A percentile compares a stretch with the other conserved stretches of the same genome.
Conservation (phyloP, 2,113 vertebrate species). For the Aphyosemion australe region DNA sequence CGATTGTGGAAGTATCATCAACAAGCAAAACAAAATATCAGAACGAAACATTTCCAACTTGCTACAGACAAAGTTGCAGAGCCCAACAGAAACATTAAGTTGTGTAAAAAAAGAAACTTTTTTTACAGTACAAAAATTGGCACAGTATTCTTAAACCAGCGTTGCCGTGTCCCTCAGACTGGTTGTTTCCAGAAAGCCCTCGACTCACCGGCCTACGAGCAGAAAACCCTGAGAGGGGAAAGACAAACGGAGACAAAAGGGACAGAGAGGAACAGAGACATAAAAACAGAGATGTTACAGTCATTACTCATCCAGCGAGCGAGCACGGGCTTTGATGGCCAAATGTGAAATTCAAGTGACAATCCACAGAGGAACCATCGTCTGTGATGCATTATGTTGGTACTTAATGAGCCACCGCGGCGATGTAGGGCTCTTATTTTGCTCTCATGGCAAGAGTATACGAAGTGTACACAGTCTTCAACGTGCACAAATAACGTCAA, state of each 20-base stretch:
- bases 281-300: slow-evolving; percentile 51
- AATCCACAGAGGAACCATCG: slow-evolving; percentile 56
- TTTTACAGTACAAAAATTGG: slow-evolving; percentile 78
- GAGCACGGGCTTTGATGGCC: slow-evolving; percentile 55
- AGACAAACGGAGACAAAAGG: slow-evolving; percentile 2
- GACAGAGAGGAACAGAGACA: slow-evolving; percentile 12
- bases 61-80: slow-evolving; percentile 73
- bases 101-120: slow-evolving; percentile 55
- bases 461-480: slow-evolving; percentile 71
- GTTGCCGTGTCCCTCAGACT: slow-evolving; percentile 42
- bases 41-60: slow-evolving; percentile 68
- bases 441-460: slow-evolving; percentile 48
- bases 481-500: slow-evolving; percentile 59
- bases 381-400: slow-evolving; percentile 61
- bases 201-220: slow-evolving; percentile 67
- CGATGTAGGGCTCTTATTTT: slow-evolving; percentile 57
- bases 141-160: slow-evolving; percentile 79
- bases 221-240: slow-evolving; percentile 78
- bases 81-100: slow-evolving; percentile 67
- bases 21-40: slow-evolving; percentile 66
- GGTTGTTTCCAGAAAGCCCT: slow-evolving; percentile 44
- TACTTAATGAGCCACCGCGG: slow-evolving; percentile 56
- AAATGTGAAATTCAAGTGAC: slow-evolving; percentile 71
- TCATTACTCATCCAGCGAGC: slow-evolving; percentile 51
- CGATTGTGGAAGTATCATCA: slow-evolving; percentile 68